Evolutionary conservation across 2,113 vertebrate species (phyloP), one percentile per base, ranked within the genome.

Genomic region (Strix aluco): DNA sequence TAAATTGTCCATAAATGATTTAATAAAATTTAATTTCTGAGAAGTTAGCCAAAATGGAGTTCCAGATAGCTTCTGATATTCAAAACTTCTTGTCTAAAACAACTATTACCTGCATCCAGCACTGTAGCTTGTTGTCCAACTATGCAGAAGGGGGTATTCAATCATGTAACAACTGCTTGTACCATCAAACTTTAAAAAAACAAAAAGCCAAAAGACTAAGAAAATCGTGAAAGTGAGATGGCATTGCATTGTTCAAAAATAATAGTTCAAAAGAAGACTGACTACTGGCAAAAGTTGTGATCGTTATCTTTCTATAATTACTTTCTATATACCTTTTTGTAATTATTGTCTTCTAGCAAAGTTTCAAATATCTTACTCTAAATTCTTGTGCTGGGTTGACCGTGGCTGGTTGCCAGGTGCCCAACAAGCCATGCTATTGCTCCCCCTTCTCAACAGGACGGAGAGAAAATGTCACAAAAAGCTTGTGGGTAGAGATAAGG

Each of bases 401-500:
- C 18, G 21, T 40, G 10, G 13, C 3, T 72, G 15, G 8, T 10
- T 9, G 1, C 3, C 51, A 66, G 22, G 46, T 46, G 22, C 21
- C 46, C n/a, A 66, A 18, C 16, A 52, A 51, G 19, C 29, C 23
- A 3, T 29, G 61, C 55, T 49, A 13, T 40, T 0, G 0, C 18
- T 70, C 36, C 12, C 4, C 15, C 3, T 73, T 65, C 23, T 89
- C 25, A 70, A 40, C 2, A 57, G 21, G 10, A 36, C 25, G 21
- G 27, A 18, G 38, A 83, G 22, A 61, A 92, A 83, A 83, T 23
- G 4, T 30, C 34, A 42, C 6, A 26, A 66, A 77, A 34, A 40
- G 2, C 7, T 46, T 0, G 0, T 42, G 3, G 11, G 27, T 20
- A 1, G 14, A 36, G 19, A 11, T 12, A 75, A 63, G 11, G 54